phyloP scores from a whole-genome alignment of 2,797 vertebrate genomes.

The Gallirallus australis region DNA sequence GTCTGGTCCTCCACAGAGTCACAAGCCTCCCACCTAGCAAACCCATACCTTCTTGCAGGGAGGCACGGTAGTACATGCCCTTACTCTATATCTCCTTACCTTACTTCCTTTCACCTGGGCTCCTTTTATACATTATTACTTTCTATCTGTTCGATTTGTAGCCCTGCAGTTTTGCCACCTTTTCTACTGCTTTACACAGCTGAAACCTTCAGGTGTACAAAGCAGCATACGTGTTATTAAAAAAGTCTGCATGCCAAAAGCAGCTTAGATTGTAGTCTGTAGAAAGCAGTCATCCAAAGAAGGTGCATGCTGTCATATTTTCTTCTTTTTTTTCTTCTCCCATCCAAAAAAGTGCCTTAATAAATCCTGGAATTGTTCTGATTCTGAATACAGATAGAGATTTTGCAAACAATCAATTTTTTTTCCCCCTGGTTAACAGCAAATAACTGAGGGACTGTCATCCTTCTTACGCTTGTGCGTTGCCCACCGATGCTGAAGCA shows the following conservation, averaged over 20 bases:
- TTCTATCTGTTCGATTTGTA: neutral
- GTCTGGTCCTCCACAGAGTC: too few relatives aligned
- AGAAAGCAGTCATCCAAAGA: neutral
- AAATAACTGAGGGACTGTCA: neutral
- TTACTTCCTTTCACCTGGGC: neutral
- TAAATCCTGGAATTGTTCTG: neutral
- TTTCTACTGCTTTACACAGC: neutral
- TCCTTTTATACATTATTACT: neutral
- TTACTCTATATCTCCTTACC: fast-evolving
- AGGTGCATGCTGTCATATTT: neutral
- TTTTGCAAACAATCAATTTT: neutral
- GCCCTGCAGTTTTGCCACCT: neutral
- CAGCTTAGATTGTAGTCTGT: neutral
- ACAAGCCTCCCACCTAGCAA: too few relatives aligned
- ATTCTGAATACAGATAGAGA: neutral
- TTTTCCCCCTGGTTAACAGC: neutral
- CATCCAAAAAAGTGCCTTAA: neutral
- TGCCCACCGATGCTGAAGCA: neutral
- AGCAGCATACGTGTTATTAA: neutral
- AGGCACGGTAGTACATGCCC: neutral
- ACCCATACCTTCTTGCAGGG: neutral
- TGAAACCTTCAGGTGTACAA: neutral
- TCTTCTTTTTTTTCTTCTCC: neutral
- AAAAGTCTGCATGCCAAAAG: neutral
- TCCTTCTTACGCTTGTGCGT: neutral